Evolutionary conservation across 2,888 invertebrate genomes (phyloP).

Genomic region (Hemaris fuciformis): DNA sequence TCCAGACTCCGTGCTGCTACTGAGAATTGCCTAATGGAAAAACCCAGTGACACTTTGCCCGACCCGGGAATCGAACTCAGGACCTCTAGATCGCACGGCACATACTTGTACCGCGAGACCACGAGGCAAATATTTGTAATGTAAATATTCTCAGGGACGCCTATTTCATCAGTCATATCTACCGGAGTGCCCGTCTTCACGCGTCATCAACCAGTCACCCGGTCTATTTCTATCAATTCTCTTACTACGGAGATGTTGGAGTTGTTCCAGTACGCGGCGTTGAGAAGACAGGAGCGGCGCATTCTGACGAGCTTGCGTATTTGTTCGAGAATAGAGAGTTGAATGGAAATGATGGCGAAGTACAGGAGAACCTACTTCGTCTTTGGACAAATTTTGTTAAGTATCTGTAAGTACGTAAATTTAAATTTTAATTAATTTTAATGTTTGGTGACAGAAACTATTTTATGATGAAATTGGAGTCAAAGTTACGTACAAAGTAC

Average conservation of each 20-base stretch:
- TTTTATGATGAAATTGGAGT: too few species aligned
- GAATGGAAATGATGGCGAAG: slow-evolving; percentile 50
- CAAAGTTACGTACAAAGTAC: too few species aligned
- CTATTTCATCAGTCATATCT: slow-evolving; percentile 63
- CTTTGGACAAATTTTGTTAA: slow-evolving; percentile 71
- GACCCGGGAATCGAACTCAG: too few species aligned
- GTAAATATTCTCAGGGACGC: slow-evolving; percentile 52
- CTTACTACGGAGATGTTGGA: slow-evolving; percentile 50
- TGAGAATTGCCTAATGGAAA: too few species aligned
- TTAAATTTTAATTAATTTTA: background rate
- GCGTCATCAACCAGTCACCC: slow-evolving; percentile 36
- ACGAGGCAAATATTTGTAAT: background rate
- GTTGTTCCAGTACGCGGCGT: slow-evolving; percentile 49
- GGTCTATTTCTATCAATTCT: slow-evolving; percentile 68
- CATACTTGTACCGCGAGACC: too few species aligned
- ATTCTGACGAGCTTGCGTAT: slow-evolving; percentile 68
- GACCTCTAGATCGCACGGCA: too few species aligned
- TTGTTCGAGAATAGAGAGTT: slow-evolving; percentile 50
- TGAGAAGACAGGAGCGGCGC: slow-evolving; percentile 61
- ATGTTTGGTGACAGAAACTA: too few species aligned
- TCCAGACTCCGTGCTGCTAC: too few species aligned
- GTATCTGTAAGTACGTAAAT: slow-evolving; percentile 52
- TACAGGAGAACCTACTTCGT: slow-evolving; percentile 47
- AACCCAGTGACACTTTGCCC: too few species aligned
- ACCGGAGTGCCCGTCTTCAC: slow-evolving; percentile 56